phyloP scores from a whole-genome alignment of 2,113 vertebrate species.

The Taurulus bubalis region DNA sequence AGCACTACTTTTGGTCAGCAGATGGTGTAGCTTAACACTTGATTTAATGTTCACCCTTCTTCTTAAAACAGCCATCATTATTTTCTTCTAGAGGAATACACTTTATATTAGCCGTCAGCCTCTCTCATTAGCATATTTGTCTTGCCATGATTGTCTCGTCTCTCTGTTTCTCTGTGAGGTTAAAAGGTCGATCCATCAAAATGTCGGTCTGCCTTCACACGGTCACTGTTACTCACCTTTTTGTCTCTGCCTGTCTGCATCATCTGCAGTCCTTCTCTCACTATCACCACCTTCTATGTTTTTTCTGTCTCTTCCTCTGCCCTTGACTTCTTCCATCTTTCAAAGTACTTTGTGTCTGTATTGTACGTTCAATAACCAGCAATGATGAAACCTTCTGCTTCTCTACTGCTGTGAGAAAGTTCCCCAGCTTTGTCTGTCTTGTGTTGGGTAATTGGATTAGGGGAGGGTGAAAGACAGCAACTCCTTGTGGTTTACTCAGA shows the following conservation, averaged over 20 bases:
- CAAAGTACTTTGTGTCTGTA: not conserved
- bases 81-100: not conserved
- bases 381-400: not conserved
- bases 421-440: slow-evolving; percentile 17
- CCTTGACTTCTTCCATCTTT: not conserved
- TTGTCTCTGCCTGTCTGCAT: not conserved
- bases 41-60: not conserved
- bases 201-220: not conserved
- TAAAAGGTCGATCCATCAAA: not conserved
- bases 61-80: not conserved
- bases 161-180: not conserved
- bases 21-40: not conserved
- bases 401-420: slow-evolving; percentile 30
- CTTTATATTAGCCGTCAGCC: not conserved
- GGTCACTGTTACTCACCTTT: not conserved
- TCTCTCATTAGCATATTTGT: not conserved
- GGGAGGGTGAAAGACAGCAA: slow-evolving; percentile 29
- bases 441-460: slow-evolving; percentile 51
- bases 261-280: not conserved
- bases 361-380: not conserved
- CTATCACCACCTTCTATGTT: not conserved
- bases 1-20: not conserved
- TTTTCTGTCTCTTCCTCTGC: not conserved
- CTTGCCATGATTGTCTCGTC: too few relatives aligned
- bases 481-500: slow-evolving; percentile 34